Evolutionary conservation across 2,113 vertebrate species (phyloP), one percentile per base, ranked within the genome.

Genomic region (Electrona antarctica): DNA sequence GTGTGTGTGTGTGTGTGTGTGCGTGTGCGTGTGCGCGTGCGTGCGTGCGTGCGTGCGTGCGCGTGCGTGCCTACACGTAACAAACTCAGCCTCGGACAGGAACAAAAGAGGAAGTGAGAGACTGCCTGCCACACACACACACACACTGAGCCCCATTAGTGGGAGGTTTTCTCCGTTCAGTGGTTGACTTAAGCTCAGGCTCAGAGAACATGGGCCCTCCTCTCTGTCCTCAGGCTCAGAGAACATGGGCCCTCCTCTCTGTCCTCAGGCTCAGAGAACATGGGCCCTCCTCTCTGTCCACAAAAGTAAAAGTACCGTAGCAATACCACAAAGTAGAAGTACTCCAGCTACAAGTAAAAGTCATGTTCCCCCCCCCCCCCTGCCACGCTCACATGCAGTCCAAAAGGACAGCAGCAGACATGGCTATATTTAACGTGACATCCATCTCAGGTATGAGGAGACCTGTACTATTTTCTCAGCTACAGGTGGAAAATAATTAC

Each of bases 191-290:
- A 91, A 90, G 85, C 88, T 56, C 90, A 93, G 89, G 86, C 88
- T 56, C 89, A 93, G 89, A 92, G 90, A 91, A 92, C 88, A 88
- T 83, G 82, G 63, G 58, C 28, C 67, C 72, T 21, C 21, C 21
- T 21, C 21, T 21, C 51, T 64, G 57, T 60, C 47, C 33, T 56
- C 90, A 93, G 89, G 86, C 88, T 56, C 89, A 93, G 89, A 92
- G 90, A 91, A 92, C 88, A 88, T 83, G 82, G 63, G 58, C 28
- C 67, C 72, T 21, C 21, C 21, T n/a, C n/a, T n/a, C n/a, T n/a
- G n/a, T n/a, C n/a, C 88, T 56, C 90, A 93, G 89, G 86, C 88
- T 56, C 89, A 93, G 89, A 92, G 90, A 91, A 92, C 88, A 88
- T 83, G 82, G 63, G 58, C 28, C 67, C 72, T 21, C 21, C 21